Evolutionary conservation across 2,888 invertebrate genomes (phyloP), one percentile per base, ranked within the genome.

Genomic region (Zeuzera pyrina): DNA sequence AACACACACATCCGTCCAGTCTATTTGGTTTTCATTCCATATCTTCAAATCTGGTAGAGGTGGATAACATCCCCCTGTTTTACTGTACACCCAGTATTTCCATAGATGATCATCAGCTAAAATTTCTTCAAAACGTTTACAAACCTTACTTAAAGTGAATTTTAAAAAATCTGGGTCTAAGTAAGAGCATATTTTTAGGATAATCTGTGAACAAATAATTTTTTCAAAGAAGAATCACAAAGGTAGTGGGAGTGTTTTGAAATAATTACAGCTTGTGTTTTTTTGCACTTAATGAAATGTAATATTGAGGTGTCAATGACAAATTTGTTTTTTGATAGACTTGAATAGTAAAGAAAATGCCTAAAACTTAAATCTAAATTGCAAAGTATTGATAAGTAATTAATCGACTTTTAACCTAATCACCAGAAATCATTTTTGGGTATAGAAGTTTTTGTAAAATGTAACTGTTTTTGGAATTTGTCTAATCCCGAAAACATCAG

Each of bases 121-220:
- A 47, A 88, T 87, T 35, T 76, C 64, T 43, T 85, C 64, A 51
- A 88, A 86, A 43, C 86, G 68, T 49, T 72, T 84, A 56, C 87
- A 88, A 3, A 86, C 86, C 51, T 76, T 69, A 34, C 85, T 76
- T 32, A 88, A 55, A 12, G 78, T 77, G 29, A 81, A 63, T 49
- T 84, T 84, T 39, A 88, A 59, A 45, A 85, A 84, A 43, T 79
- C 68, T 38, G 85, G 85, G 58, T 87, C 86, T 51, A 88, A 45
- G 49, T 78, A 87, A 15, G 86, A 85, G 49, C 87, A 87, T 56
- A 88, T 87, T 57, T 87, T 85, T 39, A 88, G 66, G 43, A 88
- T 78, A 45, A 88, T 84, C 87, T 87, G 70, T 32, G 81, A 84
- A 30, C 40, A 32, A 34, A 35, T 36, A 29, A 13, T 10, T 15